Evolutionary conservation across 37 sponge, comb jelly and placozoan genomes (phyloP).

Genomic region (Corticium candelabrum): DNA sequence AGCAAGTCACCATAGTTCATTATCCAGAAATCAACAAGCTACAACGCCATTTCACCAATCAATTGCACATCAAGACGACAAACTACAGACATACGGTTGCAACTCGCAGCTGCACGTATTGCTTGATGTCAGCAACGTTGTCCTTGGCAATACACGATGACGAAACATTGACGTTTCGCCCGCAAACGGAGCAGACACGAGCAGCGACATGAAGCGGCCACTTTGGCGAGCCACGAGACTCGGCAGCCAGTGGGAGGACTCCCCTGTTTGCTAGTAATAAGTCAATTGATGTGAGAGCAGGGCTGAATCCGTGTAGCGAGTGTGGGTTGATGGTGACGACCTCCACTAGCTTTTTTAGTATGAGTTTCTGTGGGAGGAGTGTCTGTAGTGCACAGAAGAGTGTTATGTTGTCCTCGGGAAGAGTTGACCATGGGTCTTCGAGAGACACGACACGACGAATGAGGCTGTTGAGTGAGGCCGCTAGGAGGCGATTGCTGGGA

Average conservation of each 20-base stretch:
- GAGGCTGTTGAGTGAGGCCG: neutral
- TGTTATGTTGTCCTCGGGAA: neutral
- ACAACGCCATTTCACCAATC: no score
- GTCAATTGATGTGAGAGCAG: neutral
- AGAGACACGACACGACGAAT: neutral
- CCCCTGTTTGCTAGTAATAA: neutral
- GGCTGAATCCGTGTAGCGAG: neutral
- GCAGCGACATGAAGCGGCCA: no score
- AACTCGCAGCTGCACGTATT: neutral
- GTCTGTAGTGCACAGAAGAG: neutral
- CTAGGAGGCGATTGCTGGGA: no score
- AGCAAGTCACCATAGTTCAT: no score
- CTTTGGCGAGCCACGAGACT: no score
- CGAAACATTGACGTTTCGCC: neutral
- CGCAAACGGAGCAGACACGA: conserved; percentile 1
- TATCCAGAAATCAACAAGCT: no score
- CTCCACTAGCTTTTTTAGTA: neutral
- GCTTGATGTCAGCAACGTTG: neutral
- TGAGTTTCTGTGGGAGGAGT: neutral
- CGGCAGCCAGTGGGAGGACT: neutral
- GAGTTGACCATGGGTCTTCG: neutral
- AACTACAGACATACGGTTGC: no score
- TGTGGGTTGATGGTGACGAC: neutral
- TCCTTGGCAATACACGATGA: neutral
- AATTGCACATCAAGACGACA: no score